Evolutionary conservation across 2,113 vertebrate genomes (phyloP).

Genomic region (Entomyzon cyanotis): DNA sequence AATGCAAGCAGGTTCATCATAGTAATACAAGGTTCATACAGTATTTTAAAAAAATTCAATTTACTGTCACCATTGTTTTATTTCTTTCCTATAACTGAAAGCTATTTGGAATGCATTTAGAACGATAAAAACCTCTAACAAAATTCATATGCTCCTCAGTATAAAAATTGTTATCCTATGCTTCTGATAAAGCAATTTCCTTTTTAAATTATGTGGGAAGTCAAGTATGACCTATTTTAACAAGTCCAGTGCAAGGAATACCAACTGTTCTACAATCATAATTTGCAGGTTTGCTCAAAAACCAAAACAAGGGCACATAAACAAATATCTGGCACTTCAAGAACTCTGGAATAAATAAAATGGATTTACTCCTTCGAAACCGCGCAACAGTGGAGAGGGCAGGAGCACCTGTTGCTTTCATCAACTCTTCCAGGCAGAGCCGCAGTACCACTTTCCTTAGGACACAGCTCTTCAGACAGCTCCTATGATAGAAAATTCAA

Average conservation of each 20-base stretch:
- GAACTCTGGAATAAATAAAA: neutral
- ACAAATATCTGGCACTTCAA: neutral
- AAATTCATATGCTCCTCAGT: neutral
- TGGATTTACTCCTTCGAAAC: neutral
- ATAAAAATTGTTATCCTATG: neutral
- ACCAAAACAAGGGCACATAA: neutral
- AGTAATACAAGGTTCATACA: neutral
- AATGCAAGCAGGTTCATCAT: conserved; percentile 7
- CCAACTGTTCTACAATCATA: neutral
- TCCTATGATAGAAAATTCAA: neutral
- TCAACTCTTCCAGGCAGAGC: neutral
- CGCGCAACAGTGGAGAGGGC: neutral
- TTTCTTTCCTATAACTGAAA: neutral
- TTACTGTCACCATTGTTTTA: conserved; percentile 3
- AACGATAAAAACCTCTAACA: neutral
- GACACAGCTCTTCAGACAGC: neutral
- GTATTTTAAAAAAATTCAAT: neutral
- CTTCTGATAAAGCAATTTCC: conserved; percentile 15
- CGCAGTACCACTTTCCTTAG: neutral
- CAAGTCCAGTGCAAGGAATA: neutral
- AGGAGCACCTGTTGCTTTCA: neutral
- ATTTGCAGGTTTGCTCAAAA: neutral
- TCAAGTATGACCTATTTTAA: neutral
- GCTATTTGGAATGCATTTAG: neutral
- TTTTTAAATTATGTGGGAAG: neutral